Evolutionary conservation across 2,888 invertebrate genomes (phyloP), one percentile per base, ranked within the genome.

Genomic region (Rhodophaea formosa): DNA sequence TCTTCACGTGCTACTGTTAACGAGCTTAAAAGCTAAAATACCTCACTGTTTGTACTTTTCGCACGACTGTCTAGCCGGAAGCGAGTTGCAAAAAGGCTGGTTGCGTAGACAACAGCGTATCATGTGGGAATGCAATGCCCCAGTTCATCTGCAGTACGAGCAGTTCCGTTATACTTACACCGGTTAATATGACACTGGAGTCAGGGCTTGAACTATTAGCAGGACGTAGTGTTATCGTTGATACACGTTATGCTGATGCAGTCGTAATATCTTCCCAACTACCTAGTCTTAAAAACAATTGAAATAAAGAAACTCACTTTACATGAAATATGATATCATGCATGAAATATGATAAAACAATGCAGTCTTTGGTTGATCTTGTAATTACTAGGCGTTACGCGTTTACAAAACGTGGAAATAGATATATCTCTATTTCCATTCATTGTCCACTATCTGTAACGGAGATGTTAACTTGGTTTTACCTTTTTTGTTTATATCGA

Each of bases 51-150:
- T 44, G 15, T 47, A 44, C 51, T 35, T 69, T 76, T 81, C 82
- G 66, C 82, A 83, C 78, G 76, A 71, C 65, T 70, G 66, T 68
- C 65, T 67, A 70, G 69, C 67, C 67, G 79, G 79, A 84, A 85
- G 72, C 74, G 71, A 78, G 76, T 79, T 70, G 75, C 77, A 77
- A 71, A 74, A 77, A 80, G 75, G 81, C 80, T 81, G 78, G 75
- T 80, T 77, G 73, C 74, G 75, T 77, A 82, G 81, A 82, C 79
- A 82, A 79, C 72, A 76, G 77, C 77, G 77, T 78, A 75, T 69
- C 76, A 78, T 82, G 83, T 89, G 88, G 80, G 88, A 89, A 88
- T 80, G 82, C 77, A 84, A 83, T 79, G 88, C 84, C 86, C 88
- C 66, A 86, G 72, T 87, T 88, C 66, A 86, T 72, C 87, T 88